Evolutionary conservation across 2,888 invertebrate species (phyloP), one percentile per base, ranked within the genome.

Genomic region (Molanna angustata): DNA sequence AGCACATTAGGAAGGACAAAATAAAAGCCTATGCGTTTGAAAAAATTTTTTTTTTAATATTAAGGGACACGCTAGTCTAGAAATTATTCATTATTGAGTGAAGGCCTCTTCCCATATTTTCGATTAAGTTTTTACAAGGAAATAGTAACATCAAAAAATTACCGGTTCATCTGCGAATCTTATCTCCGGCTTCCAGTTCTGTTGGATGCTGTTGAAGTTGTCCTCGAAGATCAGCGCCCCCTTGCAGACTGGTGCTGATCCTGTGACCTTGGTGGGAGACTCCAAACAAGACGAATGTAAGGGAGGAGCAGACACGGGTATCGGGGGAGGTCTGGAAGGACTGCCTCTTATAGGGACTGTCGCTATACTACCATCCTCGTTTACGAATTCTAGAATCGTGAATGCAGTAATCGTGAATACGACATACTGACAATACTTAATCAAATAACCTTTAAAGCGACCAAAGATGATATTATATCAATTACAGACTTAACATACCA

Each of bases 191-290:
- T 70, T 76, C 84, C 82, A 85, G 3, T 33, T 33, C 35, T 19
- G 16, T 3, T 22, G 31, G 2, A 14, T 7, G 11, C n/a, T 13
- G 47, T 76, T 72, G 61, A 86, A 86, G 43, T 80, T 73, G 18
- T 85, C 85, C 54, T 80, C 72, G 54, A 88, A 86, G 21, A 89
- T 69, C 22, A 84, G 64, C 59, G 80, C 76, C 0, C 80, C 82
- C 17, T 72, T 69, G 62, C 85, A 85, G 31, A 76, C 65, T 17
- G 69, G 69, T 0, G 70, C 71, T 13, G 71, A 68, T 0, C 66
- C 65, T 0, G 70, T 69, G 0, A 70, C 68, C 51, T 66, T 66
- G 9, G 70, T 69, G n/a, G 60, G 58, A 0, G 74, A 74, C 20
- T 71, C 16, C 11, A 39, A 40, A 37, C 42, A 33, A 17, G 27